Evolutionary conservation across 30 jellyfish, hydroid and myxozoan genomes (phyloP), one percentile per base, ranked within the genome.

Genomic region (Aurelia aurita complex sp. Pacific): DNA sequence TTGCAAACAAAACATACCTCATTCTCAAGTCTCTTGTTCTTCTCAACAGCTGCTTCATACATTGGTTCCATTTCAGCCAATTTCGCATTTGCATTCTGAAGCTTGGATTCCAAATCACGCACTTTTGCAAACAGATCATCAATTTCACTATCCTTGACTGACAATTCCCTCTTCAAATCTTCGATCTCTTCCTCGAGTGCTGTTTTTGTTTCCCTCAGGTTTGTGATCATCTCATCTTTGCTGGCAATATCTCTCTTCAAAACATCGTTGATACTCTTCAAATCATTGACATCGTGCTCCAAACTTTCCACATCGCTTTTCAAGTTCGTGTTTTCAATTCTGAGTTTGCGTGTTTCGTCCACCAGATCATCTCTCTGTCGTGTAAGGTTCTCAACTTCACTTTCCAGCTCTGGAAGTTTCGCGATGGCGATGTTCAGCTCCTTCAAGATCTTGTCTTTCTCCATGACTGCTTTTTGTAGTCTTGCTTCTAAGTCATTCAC

Each of bases 31-130:
- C 99, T 79, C 80, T 64, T 83, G 69, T 82, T 89, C 72, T 89
- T 89, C 79, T 94, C 99, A 11, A 79, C 74, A 5, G 94, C 77
- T 10, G 96, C 97, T 67, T 94, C 99, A 62, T 94, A 85, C 15
- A 96, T 92, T n/a, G 99, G 99, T 64, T 94, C 97, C 19, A 94
- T 73, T 71, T 94, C 99, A 1, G 99, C 99, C 32, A 94, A 79
- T 52, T 78, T 85, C 57, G 99, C 94, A 74, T 85, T 89, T n/a
- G 89, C 92, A 7, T 73, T 74, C 70, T 74, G 97, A 19, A 89
- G 72, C 33, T 78, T 89, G 35, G 92, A 65, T 63, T 94, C 99
- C 59, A 85, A 50, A 50, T 94, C 99, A 9, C 97, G 94, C 57
- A 94, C 80, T 57, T 85, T 89, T 43, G 86, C 74, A 57, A 75